Evolutionary conservation across 2,888 invertebrate species (phyloP).

Genomic region (Tenthredo amoena): DNA sequence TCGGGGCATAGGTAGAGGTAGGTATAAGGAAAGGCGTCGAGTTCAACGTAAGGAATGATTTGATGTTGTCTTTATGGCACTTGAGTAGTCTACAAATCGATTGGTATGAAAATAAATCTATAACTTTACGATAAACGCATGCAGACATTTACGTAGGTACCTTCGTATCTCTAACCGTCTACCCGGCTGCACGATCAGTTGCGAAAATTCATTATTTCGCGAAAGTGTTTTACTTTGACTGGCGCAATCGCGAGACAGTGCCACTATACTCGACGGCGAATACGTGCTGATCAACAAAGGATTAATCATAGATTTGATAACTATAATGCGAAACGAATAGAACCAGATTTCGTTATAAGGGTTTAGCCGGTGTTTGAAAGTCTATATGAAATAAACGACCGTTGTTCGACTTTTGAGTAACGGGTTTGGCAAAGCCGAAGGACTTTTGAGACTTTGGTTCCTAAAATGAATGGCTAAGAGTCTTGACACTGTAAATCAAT

Average conservation of each 20-base stretch:
- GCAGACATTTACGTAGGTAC: slow-evolving; percentile 2
- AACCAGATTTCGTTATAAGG: slow-evolving; percentile 10
- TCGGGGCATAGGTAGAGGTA: neutral
- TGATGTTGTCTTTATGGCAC: slow-evolving; percentile 17
- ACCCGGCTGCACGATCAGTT: neutral
- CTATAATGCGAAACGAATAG: slow-evolving; percentile 15
- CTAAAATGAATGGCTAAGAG: neutral
- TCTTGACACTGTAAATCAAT: slow-evolving; percentile 30
- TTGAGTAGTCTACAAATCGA: slow-evolving; percentile 32
- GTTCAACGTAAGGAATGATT: slow-evolving; percentile 16
- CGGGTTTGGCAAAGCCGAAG: neutral
- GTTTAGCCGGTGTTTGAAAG: neutral
- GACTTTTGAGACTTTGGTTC: neutral
- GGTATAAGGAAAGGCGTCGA: neutral
- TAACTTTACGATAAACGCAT: slow-evolving; percentile 4
- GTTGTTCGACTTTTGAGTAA: slow-evolving; percentile 6
- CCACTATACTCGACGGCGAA: neutral
- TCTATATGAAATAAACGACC: neutral
- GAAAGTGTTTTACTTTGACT: neutral
- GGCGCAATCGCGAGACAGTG: neutral
- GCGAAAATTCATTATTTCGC: slow-evolving; percentile 26
- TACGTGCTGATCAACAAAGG: neutral
- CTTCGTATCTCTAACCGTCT: neutral
- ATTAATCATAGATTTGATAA: slow-evolving; percentile 5
- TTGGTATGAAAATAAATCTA: slow-evolving; percentile 10